Conservation (phyloP, 2,113 vertebrate genomes). For the Sprattus sprattus region DNA sequence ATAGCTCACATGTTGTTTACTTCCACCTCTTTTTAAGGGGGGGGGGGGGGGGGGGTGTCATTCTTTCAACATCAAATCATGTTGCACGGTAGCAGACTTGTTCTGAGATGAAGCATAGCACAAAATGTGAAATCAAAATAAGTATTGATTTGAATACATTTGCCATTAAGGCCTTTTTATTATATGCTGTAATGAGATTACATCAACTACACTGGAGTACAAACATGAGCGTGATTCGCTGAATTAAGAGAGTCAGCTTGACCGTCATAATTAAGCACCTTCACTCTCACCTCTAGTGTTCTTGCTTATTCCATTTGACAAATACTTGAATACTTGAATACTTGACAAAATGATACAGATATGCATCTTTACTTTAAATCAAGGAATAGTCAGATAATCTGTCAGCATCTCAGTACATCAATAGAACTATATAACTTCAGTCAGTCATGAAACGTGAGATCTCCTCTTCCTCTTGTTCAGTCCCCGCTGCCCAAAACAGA, state of each 20-base stretch:
- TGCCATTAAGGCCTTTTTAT: not conserved
- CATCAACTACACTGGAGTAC: not conserved
- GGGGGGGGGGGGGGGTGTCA: not conserved
- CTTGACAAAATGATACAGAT: not conserved
- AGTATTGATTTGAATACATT: not conserved
- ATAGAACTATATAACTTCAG: not conserved
- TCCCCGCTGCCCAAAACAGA: not conserved
- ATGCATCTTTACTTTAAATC: not conserved
- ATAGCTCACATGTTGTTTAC: not conserved
- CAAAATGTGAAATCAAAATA: not conserved
- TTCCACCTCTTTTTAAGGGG: not conserved
- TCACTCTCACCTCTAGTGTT: not conserved
- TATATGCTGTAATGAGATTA: not conserved
- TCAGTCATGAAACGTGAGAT: not conserved
- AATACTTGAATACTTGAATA: not conserved
- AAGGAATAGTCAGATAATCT: not conserved
- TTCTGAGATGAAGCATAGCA: not conserved
- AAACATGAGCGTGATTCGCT: not conserved
- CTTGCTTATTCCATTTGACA: not conserved
- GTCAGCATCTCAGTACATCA: not conserved
- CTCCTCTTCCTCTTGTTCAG: conserved; percentile 7
- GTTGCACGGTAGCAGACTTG: not conserved
- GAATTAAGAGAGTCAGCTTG: not conserved
- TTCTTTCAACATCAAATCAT: not conserved
- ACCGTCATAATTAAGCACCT: not conserved